Percentiles rank a stretch among this genome's conserved stretches.
Evolutionary conservation across 2,113 vertebrate species (phyloP).

Genomic region (Mustela lutreola): DNA sequence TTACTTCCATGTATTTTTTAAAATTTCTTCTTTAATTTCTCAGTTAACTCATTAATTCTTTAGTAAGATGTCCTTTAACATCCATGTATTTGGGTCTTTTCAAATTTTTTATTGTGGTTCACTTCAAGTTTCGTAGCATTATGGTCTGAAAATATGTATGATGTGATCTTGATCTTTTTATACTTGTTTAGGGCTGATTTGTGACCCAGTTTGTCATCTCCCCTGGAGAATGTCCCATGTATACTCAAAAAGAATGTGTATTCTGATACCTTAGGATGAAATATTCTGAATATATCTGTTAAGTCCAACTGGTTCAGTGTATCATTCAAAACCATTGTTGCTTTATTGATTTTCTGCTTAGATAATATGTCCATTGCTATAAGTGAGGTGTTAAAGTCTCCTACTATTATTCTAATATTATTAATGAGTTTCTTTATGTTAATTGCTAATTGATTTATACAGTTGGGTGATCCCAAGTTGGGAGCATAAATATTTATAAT

Average conservation of each 20-base stretch:
- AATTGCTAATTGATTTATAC: neutral
- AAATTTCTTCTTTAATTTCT: neutral
- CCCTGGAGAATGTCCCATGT: neutral
- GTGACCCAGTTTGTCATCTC: neutral
- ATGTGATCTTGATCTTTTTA: neutral
- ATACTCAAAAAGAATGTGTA: neutral
- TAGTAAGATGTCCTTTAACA: neutral
- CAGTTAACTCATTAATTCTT: neutral
- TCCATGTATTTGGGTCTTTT: neutral
- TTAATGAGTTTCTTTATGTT: neutral
- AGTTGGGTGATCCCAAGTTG: neutral
- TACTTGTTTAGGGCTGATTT: neutral
- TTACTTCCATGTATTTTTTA: neutral
- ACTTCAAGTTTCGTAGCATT: neutral
- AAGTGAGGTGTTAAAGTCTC: neutral
- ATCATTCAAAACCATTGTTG: neutral
- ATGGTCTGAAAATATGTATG: neutral
- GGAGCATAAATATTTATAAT: neutral
- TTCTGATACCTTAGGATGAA: neutral
- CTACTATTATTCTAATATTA: neutral
- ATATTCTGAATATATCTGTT: neutral
- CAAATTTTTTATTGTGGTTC: neutral
- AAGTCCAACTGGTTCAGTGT: neutral
- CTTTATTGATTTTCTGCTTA: neutral
- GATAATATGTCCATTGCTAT: neutral